These are phyloP conservation scores for Corapipo altera DNA, from an alignment of 2,113 vertebrate genomes.

Conservation along the genomic window DNA sequence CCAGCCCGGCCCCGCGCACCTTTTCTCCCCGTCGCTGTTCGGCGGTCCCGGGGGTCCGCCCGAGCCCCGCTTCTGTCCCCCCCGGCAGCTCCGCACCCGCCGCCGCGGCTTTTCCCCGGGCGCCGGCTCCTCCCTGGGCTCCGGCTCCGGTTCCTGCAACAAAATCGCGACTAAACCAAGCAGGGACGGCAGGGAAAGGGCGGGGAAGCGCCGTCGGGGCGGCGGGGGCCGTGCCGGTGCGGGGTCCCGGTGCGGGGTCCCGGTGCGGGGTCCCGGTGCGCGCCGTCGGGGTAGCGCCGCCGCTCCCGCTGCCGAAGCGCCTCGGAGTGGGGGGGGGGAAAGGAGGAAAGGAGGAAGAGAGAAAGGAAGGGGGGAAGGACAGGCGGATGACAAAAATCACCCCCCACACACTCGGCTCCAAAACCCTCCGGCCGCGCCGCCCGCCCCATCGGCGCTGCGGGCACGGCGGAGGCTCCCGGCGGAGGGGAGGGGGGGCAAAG, in stretches of 20 bases:
- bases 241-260: background rate
- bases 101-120: no score
- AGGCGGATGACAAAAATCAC: background rate
- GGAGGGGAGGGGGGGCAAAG: background rate
- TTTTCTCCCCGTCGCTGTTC: background rate
- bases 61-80: no score
- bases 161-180: conserved; percentile 32
- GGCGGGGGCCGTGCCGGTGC: background rate
- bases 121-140: background rate
- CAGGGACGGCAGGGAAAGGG: background rate
- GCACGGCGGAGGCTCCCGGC: background rate
- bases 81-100: background rate
- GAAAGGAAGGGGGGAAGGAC: background rate
- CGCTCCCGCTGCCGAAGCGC: background rate
- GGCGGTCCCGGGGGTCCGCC: background rate
- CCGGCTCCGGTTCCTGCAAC: background rate
- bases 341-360: background rate
- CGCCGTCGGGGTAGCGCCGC: background rate
- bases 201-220: background rate
- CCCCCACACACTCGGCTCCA: background rate
- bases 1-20: background rate
- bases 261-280: background rate
- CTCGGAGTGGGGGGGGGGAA: background rate
- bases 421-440: background rate
- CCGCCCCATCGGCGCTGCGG: background rate